Conservation (phyloP, 1,140 invertebrate genomes). For the Listronotus bonariensis region DNA sequence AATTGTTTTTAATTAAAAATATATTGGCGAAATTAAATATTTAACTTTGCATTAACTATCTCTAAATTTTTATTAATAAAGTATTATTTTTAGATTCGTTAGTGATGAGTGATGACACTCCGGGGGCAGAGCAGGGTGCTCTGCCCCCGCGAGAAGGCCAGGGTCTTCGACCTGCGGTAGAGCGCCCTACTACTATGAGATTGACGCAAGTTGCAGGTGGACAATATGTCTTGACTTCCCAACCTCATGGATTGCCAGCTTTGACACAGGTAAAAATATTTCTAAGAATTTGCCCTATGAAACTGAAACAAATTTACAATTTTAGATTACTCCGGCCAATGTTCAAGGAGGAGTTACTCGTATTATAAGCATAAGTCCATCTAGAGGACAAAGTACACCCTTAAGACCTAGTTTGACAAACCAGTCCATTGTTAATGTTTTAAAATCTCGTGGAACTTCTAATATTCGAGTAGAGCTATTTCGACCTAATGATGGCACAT, state of each 20-base stretch:
- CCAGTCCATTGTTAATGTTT: conserved; percentile 54
- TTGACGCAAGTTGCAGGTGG: conserved; percentile 51
- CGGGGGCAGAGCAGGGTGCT: conserved; percentile 55
- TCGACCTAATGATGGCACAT: conserved; percentile 30
- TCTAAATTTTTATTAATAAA: no score
- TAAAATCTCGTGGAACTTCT: conserved; percentile 45
- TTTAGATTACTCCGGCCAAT: conserved; percentile 44
- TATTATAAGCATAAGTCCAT: conserved; percentile 53
- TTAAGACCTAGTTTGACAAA: conserved; percentile 52
- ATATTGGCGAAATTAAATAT: no score
- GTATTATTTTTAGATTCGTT: conserved; percentile 38
- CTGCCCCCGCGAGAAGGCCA: conserved; percentile 53
- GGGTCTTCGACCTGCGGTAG: conserved; percentile 43
- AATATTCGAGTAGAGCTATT: conserved; percentile 51
- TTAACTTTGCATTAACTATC: no score
- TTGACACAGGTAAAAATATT: conserved; percentile 46
- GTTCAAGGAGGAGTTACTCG: conserved; percentile 48
- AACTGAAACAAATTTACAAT: background rate
- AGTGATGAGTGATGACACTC: conserved; percentile 56
- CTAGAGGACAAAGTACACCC: conserved; percentile 43
- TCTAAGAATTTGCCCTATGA: background rate
- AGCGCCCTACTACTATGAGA: conserved; percentile 49
- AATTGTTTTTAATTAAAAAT: no score
- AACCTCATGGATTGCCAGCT: conserved; percentile 48
- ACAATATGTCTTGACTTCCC: conserved; percentile 50